phyloP scores from a whole-genome alignment of 2,797 vertebrate species.

The Novumbra hubbsi region DNA sequence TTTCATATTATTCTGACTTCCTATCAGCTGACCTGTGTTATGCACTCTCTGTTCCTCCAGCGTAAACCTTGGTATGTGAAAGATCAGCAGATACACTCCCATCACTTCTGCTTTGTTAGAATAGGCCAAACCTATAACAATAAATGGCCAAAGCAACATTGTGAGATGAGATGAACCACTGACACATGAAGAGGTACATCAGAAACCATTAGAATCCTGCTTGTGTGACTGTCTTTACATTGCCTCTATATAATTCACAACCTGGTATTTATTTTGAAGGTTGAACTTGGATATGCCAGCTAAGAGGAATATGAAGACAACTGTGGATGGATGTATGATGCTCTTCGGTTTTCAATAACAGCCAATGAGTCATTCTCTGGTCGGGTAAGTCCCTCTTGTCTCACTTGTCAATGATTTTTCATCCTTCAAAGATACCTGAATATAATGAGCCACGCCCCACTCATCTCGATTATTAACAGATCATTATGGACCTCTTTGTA shows the following conservation, averaged over 20 bases:
- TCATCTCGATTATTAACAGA: background rate
- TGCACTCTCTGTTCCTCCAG: background rate
- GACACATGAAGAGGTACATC: background rate
- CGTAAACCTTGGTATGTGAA: background rate
- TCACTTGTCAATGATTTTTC: background rate
- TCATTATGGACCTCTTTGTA: background rate
- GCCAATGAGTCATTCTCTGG: background rate
- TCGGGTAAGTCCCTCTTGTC: background rate
- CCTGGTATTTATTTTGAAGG: background rate
- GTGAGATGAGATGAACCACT: no score
- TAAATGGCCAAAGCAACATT: background rate
- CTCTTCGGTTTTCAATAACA: background rate
- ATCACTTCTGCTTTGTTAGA: constrained; percentile 6
- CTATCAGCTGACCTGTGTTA: background rate
- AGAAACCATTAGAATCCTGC: background rate
- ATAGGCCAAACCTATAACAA: background rate
- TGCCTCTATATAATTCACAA: background rate
- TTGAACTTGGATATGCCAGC: background rate
- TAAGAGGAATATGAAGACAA: background rate
- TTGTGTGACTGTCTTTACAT: background rate
- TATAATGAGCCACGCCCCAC: background rate
- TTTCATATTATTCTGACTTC: background rate
- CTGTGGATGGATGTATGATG: background rate
- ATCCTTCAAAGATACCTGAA: background rate
- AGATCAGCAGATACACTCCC: background rate